phyloP scores from a whole-genome alignment of 2,113 vertebrate species.

The Melanerpes aurifrons region DNA sequence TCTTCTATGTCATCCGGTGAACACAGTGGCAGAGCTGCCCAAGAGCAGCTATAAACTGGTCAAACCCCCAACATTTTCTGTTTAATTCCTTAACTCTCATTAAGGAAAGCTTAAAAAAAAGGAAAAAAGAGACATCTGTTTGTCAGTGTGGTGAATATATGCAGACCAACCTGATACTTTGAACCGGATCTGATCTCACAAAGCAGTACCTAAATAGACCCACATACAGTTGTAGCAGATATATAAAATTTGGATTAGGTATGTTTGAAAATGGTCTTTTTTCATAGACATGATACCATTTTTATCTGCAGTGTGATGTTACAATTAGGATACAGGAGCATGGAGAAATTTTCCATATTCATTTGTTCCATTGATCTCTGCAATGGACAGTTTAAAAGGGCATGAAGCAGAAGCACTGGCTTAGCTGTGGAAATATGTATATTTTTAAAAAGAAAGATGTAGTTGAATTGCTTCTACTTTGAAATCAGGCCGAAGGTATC shows the following conservation, averaged over 20 bases:
- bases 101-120: neutral
- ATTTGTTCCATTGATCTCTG: neutral
- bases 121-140: neutral
- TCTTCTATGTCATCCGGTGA: neutral
- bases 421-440: neutral
- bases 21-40: neutral
- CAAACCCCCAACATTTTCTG: neutral
- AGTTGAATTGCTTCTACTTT: neutral
- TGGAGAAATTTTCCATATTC: neutral
- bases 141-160: neutral
- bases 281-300: rapidly evolving
- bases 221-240: neutral
- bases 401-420: neutral
- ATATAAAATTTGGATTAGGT: neutral
- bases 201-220: neutral
- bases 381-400: neutral
- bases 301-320: neutral
- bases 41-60: neutral
- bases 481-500: conserved; percentile 45
- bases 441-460: conserved; percentile 11
- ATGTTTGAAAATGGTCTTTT: neutral
- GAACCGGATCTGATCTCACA: neutral
- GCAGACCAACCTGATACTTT: neutral
- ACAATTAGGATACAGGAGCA: neutral
- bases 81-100: neutral